These are phyloP conservation scores for Cephonodes hylas DNA, from an alignment of 2,888 invertebrate genomes.

Conservation along the genomic window DNA sequence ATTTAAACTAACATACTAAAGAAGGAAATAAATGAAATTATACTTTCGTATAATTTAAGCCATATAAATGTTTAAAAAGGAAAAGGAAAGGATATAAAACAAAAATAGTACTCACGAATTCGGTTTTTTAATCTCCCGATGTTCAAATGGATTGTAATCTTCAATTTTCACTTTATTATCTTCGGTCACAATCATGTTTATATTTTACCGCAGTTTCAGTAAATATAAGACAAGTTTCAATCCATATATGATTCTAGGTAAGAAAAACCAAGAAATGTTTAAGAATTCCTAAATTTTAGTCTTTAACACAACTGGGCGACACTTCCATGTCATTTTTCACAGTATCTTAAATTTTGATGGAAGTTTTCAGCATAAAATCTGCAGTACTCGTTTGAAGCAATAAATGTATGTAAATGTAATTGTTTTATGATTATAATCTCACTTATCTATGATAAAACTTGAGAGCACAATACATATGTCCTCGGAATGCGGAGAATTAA, in stretches of 20 bases:
- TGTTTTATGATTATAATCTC: conserved; percentile 29
- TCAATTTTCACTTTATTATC: conserved; percentile 23
- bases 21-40: too few species aligned
- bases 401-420: conserved; percentile 17
- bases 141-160: conserved; percentile 65
- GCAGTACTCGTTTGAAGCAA: not conserved
- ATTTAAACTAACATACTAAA: too few species aligned
- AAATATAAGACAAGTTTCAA: not conserved
- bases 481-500: not conserved
- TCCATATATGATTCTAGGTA: not conserved
- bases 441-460: conserved; percentile 23
- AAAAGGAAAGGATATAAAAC: not conserved
- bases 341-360: not conserved
- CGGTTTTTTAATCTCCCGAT: conserved; percentile 60
- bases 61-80: not conserved
- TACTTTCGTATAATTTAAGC: too few species aligned
- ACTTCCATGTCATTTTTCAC: not conserved
- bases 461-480: not conserved
- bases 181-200: not conserved
- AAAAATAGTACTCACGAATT: conserved; percentile 59
- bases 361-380: not conserved
- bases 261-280: not conserved
- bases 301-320: not conserved
- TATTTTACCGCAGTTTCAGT: not conserved
- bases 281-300: not conserved